These are phyloP conservation scores for Andrena praecox DNA, from an alignment of 2,888 invertebrate genomes.

Conservation along the genomic window DNA sequence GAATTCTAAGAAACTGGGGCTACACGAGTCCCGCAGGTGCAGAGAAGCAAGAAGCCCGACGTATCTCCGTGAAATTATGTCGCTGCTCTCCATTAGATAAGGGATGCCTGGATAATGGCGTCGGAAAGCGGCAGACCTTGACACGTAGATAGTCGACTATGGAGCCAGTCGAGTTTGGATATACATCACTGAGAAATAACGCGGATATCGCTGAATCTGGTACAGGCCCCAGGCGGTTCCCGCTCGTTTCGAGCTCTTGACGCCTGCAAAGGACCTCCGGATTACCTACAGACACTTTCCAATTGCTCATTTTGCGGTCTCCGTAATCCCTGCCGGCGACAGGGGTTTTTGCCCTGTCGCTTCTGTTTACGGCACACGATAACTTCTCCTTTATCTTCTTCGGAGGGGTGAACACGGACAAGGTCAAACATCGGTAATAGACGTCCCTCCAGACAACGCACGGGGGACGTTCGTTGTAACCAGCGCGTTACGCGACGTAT, in stretches of 20 bases:
- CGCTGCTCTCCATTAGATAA: background rate
- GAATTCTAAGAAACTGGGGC: background rate
- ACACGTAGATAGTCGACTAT: background rate
- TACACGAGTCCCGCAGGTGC: background rate
- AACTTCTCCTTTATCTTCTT: conserved; percentile 35
- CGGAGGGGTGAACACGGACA: conserved; percentile 24
- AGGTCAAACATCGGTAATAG: conserved; percentile 36
- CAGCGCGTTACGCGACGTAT: background rate
- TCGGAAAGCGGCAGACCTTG: background rate
- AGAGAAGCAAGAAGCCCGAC: conserved; percentile 5
- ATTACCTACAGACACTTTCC: conserved; percentile 38
- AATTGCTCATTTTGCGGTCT: conserved; percentile 46
- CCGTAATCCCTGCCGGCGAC: conserved; percentile 41
- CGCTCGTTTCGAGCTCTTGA: conserved; percentile 22
- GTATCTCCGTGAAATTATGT: background rate
- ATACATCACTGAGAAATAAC: conserved; percentile 54
- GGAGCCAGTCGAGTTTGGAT: conserved; percentile 35
- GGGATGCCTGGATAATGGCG: background rate
- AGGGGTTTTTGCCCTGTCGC: conserved; percentile 26
- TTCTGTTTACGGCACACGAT: conserved; percentile 19
- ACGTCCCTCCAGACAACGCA: conserved; percentile 5
- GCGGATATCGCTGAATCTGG: conserved; percentile 56
- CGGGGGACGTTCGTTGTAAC: conserved; percentile 1
- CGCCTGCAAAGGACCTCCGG: conserved; percentile 42
- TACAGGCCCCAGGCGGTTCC: conserved; percentile 30